A percentile compares a stretch with the other conserved stretches of the same genome.
phyloP scores from a whole-genome alignment of 2,797 vertebrate genomes.

The Poecilia velifera region DNA sequence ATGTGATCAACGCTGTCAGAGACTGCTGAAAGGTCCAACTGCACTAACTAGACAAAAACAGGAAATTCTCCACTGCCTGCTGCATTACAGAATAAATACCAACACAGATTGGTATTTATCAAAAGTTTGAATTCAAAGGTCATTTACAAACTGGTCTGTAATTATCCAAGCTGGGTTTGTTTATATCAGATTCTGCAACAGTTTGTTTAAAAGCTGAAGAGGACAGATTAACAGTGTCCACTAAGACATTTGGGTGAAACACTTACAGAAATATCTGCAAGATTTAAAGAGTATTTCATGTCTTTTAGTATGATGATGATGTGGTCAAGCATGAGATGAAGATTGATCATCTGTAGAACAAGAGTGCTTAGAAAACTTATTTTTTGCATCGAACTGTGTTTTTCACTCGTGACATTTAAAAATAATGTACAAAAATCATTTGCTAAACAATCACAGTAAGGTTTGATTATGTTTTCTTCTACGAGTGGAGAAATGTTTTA shows the following conservation, averaged over 20 bases:
- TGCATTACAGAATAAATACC: not conserved
- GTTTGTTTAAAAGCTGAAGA: not conserved
- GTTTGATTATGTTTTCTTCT: too few relatives aligned
- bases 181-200: not conserved
- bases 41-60: not conserved
- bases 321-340: not conserved
- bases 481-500: too few relatives aligned
- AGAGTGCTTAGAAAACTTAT: not conserved
- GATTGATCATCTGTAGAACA: not conserved
- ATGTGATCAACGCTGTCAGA: not conserved
- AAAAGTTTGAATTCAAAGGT: not conserved
- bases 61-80: not conserved
- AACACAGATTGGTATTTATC: not conserved
- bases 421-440: too few relatives aligned
- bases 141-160: not conserved
- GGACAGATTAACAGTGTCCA: not conserved
- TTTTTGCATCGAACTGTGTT: too few relatives aligned
- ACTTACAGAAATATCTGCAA: not conserved
- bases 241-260: not conserved
- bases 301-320: not conserved
- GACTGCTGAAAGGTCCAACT: not conserved
- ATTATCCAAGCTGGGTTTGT: not conserved
- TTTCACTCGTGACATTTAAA: too few relatives aligned
- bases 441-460: too few relatives aligned
- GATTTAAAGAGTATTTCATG: not conserved